A percentile compares a stretch with the other conserved stretches of the same genome.
These are phyloP conservation scores for Trochalopteron elliotii DNA, from an alignment of 2,113 vertebrate species.

Conservation along the genomic window DNA sequence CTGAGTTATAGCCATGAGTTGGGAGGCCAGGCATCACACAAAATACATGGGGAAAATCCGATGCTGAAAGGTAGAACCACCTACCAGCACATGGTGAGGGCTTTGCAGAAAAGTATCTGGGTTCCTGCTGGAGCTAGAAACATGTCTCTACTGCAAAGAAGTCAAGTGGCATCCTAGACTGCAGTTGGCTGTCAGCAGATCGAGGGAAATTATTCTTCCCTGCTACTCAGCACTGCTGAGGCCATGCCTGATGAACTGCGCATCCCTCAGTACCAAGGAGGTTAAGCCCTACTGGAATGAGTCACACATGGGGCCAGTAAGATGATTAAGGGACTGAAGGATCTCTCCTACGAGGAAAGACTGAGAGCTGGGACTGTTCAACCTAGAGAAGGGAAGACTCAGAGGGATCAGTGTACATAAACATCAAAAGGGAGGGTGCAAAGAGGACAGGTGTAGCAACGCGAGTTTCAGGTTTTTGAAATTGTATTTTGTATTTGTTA, in stretches of 20 bases:
- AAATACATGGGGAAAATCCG: neutral
- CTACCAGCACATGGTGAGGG: rapidly evolving
- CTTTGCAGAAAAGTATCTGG: neutral
- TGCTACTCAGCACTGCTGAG: neutral
- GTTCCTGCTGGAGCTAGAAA: neutral
- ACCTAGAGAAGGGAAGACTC: neutral
- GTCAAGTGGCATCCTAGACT: neutral
- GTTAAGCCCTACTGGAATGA: neutral
- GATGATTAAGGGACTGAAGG: neutral
- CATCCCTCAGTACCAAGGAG: rapidly evolving
- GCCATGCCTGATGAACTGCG: neutral
- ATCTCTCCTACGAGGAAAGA: neutral
- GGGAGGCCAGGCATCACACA: neutral
- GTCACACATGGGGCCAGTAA: neutral
- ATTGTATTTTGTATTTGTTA: too few relatives aligned
- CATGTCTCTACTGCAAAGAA: rapidly evolving
- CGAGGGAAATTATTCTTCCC: rapidly evolving
- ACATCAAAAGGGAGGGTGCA: neutral
- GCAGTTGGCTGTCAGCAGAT: neutral
- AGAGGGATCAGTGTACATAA: too few relatives aligned
- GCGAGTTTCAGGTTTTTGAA: too few relatives aligned
- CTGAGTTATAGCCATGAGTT: neutral
- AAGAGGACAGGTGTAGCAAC: too few relatives aligned
- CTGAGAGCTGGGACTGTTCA: neutral
- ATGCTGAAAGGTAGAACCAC: neutral